These are phyloP conservation scores for Ophion ellenae DNA, from an alignment of 2,888 invertebrate species.

Conservation along the genomic window DNA sequence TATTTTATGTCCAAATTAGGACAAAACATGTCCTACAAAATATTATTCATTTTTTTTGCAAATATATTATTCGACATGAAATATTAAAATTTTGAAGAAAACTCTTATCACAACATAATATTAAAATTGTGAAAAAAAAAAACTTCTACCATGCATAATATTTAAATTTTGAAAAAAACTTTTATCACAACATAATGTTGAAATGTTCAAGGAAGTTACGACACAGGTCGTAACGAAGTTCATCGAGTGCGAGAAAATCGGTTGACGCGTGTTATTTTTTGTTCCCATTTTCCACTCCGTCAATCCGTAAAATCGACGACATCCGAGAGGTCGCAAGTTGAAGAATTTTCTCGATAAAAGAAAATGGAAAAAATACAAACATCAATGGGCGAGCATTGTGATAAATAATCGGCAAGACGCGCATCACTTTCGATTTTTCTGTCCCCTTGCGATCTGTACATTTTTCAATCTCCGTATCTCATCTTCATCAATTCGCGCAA, in stretches of 20 bases:
- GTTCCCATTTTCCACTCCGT: conserved; percentile 64
- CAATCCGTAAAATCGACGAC: conserved; percentile 63
- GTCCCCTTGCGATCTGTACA: neutral
- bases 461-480: conserved; percentile 8
- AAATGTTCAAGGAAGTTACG: too few species aligned
- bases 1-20: too few species aligned
- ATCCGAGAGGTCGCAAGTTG: conserved; percentile 38
- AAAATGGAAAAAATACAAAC: neutral
- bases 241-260: conserved; percentile 19
- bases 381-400: neutral
- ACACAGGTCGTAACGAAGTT: neutral
- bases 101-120: too few species aligned
- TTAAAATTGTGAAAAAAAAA: too few species aligned
- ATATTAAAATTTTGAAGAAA: too few species aligned
- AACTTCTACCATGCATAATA: too few species aligned
- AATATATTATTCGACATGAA: too few species aligned
- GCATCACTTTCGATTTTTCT: neutral
- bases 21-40: too few species aligned
- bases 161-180: too few species aligned
- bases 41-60: too few species aligned
- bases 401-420: neutral
- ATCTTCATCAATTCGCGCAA: neutral
- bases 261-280: conserved; percentile 9
- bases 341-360: conserved; percentile 33
- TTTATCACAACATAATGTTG: too few species aligned